Evolutionary conservation across 2,888 invertebrate genomes (phyloP), one percentile per base, ranked within the genome.

Genomic region (Malthinus seriepunctatus): DNA sequence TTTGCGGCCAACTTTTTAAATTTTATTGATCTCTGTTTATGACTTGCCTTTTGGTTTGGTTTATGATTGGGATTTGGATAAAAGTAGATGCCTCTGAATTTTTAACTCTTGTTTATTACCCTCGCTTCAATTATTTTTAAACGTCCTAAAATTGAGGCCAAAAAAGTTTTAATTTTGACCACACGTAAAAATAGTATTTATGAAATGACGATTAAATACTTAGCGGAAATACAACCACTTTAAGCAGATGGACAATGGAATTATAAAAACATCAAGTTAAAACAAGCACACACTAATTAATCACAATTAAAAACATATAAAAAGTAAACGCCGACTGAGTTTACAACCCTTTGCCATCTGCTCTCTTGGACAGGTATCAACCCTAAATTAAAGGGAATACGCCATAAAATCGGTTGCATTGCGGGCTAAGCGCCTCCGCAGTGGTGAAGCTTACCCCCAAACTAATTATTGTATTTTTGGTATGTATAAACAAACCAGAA

Each of bases 311-410:
- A 59, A 59, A 59, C 59, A 50, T 54, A 59, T 59, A 59, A 54
- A 58, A 54, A 54, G 51, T 67, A 67, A 67, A 67, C 62, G 66
- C 60, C 58, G 61, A 55, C 62, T 56, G 63, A 64, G 63, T 63
- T 65, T 67, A 64, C 64, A 66, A 66, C 66, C 65, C 67, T 66
- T 67, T 66, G 60, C 62, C 64, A 64, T 62, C 61, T 63, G 64
- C 61, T 60, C 51, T 62, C 49, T 51, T 51, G 47, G 59, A 61
- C 61, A 52, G 63, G 60, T 63, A 59, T 59, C 59, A 54, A 46
- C 54, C 57, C 58, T 62, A 65, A 65, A 65, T 65, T 63, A 59
- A 50, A 63, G 58, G 62, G 58, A 60, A 63, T 60, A 62, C 60
- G 60, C 60, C 61, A 63, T 63, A 63, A 63, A 65, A 63, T 63